Base-by-base conservation (phyloP, 2,888 invertebrate species). In the Drosophila pseudotalamancana region DNA sequence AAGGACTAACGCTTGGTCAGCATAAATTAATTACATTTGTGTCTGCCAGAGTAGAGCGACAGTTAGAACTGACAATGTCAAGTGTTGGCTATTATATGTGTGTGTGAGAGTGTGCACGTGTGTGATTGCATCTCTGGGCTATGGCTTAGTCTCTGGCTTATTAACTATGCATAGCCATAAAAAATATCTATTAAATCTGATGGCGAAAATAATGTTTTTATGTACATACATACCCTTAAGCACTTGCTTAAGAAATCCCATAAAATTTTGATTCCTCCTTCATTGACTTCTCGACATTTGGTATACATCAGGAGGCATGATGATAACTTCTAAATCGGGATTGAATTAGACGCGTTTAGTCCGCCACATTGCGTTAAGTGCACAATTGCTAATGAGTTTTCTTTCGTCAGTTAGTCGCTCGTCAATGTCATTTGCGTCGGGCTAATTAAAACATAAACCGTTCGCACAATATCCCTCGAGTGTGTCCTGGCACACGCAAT, bases 11-110 rank as follows among this genome's bases (percentile, higher is more conserved):
- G 63, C 65, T 76, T 60, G 82, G 78, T 79, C 78, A 79, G 78
- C 78, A 81, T 74, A 69, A 81, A 81, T 79, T 79, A 79, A 79
- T 79, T 81, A 78, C 75, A 74, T 72, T 78, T 76, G 60, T 61
- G 54, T 40, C 43, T 40, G 61, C 57, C 45, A 8, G 16, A 31
- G 12, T 27, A 21, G 14, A 27, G 48, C 11, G 55, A 55, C 18
- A 60, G 55, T 51, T 19, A 29, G 56, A 32, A 27, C 34, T 34
- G 11, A 59, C 18, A 60, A 39, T 55, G 59, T 68, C 40, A 55
- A 59, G 51, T 43, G 53, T 64, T 51, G 23, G 34, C 32, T 40
- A 43, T 21, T 25, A 40, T 29, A 42, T 35, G 37, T 29, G 8
- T 21, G n/a, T 40, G 14, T 31, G 11, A 18, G 21, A 14, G 29